phyloP scores from a whole-genome alignment of 2,888 invertebrate genomes.

The Peribatodes rhomboidaria region DNA sequence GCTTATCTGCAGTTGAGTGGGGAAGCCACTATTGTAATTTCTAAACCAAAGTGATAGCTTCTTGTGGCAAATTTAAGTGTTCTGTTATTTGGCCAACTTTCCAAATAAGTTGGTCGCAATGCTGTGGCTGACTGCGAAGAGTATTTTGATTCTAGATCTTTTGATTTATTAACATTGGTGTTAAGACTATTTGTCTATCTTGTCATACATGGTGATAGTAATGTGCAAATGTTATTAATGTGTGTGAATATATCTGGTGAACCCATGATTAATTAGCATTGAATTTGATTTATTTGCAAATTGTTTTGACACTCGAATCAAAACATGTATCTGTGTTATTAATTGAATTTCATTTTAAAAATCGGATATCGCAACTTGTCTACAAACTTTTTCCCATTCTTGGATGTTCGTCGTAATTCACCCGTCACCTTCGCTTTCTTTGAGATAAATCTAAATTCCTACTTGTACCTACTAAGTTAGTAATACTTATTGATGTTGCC shows the following conservation, averaged over 20 bases:
- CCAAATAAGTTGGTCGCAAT: neutral
- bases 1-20: neutral
- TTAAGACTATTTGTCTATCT: constrained; percentile 19
- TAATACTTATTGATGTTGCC: neutral
- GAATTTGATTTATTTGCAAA: constrained; percentile 7
- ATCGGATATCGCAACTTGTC: too few relatives aligned
- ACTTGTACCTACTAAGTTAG: too few relatives aligned
- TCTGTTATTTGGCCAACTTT: neutral
- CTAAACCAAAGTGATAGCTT: neutral
- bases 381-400: too few relatives aligned
- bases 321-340: too few relatives aligned
- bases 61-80: neutral
- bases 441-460: neutral
- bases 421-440: neutral
- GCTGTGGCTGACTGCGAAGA: too few relatives aligned
- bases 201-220: constrained; percentile 5
- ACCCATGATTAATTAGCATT: constrained; percentile 8
- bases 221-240: constrained; percentile 13
- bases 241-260: constrained; percentile 1
- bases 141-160: neutral
- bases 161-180: constrained; percentile 17
- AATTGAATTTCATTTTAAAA: too few relatives aligned
- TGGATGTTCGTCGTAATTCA: too few relatives aligned
- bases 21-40: neutral
- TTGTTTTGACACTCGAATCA: neutral